These are phyloP conservation scores for Nowickia ferox DNA, from an alignment of 2,888 invertebrate species.

Conservation along the genomic window DNA sequence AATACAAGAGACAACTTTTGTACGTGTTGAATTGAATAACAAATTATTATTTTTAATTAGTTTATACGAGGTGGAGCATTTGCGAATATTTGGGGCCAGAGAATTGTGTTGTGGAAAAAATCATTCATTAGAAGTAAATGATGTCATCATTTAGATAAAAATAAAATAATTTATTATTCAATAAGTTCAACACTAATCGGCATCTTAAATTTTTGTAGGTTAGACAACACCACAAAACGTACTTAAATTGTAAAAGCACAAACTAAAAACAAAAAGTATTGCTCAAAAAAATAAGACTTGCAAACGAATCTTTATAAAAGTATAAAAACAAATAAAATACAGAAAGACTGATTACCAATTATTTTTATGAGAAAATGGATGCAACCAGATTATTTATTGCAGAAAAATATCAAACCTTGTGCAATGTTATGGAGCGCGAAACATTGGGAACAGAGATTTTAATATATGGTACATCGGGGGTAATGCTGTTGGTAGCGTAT, in stretches of 20 bases:
- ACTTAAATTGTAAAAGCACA: conserved; percentile 31
- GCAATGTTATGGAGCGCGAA: conserved; percentile 79
- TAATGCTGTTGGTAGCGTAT: conserved; percentile 78
- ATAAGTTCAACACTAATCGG: conserved; percentile 48
- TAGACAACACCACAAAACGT: conserved; percentile 29
- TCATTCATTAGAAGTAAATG: conserved; percentile 57
- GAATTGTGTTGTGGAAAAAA: conserved; percentile 46
- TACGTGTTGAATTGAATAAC: conserved; percentile 53
- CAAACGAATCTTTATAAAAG: not conserved
- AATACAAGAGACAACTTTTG: conserved; percentile 1
- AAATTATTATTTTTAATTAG: conserved; percentile 24
- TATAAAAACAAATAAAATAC: conserved; percentile 8
- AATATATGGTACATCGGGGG: conserved; percentile 78
- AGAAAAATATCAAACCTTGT: conserved; percentile 78
- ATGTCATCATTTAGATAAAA: conserved; percentile 62
- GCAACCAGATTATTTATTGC: conserved; percentile 70
- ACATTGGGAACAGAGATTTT: conserved; percentile 77
- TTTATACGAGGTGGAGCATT: conserved; percentile 16
- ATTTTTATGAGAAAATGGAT: conserved; percentile 73
- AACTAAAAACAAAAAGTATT: not conserved
- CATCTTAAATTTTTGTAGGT: conserved; percentile 64
- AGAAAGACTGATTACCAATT: conserved; percentile 31
- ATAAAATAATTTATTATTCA: conserved; percentile 53
- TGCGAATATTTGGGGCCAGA: not conserved
- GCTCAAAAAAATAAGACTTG: not conserved